Percentiles rank a stretch among this genome's conserved stretches.
These are phyloP conservation scores for Sminthurides bifidus DNA, from an alignment of 1,140 invertebrate species.

Conservation along the genomic window DNA sequence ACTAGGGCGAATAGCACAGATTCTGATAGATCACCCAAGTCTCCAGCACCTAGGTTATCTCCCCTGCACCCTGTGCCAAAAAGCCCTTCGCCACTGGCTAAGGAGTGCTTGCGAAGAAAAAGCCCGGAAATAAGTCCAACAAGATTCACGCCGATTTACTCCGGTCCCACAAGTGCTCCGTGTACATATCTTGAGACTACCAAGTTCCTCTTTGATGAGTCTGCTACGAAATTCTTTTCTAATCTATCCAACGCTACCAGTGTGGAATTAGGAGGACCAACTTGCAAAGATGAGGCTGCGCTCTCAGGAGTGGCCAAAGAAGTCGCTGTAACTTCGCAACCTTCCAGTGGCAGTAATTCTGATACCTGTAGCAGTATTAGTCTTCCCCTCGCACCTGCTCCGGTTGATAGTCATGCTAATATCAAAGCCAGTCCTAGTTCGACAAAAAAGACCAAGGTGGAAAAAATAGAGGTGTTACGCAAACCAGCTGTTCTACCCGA, in stretches of 20 bases:
- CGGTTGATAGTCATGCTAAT: not conserved
- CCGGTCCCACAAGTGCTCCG: not conserved
- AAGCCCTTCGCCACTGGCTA: conserved; percentile 24
- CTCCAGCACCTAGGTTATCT: conserved; percentile 25
- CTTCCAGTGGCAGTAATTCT: not conserved
- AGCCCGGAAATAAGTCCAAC: conserved; percentile 29
- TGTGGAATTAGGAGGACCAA: not conserved
- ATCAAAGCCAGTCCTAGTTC: not conserved
- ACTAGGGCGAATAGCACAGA: conserved; percentile 31
- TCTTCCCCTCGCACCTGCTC: conserved; percentile 34
- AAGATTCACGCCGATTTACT: not conserved
- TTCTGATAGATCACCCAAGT: conserved; percentile 28
- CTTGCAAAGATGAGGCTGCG: not conserved
- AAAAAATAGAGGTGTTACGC: conserved; percentile 29
- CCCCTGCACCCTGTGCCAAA: conserved; percentile 28
- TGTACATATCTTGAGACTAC: not conserved
- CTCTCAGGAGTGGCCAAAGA: not conserved
- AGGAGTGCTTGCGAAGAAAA: conserved; percentile 11
- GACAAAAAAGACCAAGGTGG: conserved; percentile 13
- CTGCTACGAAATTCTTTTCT: conserved; percentile 1
- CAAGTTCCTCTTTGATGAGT: conserved; percentile 29
- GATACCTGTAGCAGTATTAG: conserved; percentile 26
- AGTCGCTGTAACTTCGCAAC: not conserved
- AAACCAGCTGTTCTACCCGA: conserved; percentile 22
- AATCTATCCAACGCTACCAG: not conserved